A percentile compares a stretch with the other conserved stretches of the same genome.
Conservation (phyloP, 35 echinoderm and acorn worm species). For the Ptychodera flava region DNA sequence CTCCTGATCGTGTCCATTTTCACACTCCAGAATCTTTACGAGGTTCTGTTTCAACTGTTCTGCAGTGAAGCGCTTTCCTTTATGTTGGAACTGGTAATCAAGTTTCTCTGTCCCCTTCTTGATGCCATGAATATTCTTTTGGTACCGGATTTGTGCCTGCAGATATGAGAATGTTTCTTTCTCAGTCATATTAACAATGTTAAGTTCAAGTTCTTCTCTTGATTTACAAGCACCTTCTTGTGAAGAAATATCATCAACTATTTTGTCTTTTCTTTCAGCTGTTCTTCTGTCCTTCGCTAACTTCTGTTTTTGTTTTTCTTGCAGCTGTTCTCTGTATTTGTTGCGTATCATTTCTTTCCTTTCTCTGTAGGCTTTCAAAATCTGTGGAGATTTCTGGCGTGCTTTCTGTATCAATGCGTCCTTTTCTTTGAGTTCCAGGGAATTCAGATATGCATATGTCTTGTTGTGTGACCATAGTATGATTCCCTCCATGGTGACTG, state of each 20-base stretch:
- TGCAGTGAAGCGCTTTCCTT: not conserved
- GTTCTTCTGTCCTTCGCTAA: not conserved
- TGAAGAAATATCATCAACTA: not conserved
- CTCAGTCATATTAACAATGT: not conserved
- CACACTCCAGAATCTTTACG: not conserved
- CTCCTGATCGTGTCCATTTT: not conserved
- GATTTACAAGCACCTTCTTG: not conserved
- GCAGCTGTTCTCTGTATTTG: not conserved
- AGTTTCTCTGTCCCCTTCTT: not conserved
- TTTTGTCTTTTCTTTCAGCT: not conserved
- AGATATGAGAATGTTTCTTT: not conserved
- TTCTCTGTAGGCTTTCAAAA: conserved; percentile 11
- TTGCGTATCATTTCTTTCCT: not conserved
- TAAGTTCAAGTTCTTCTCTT: not conserved
- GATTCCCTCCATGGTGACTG: conserved; percentile 45
- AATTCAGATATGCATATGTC: conserved; percentile 36
- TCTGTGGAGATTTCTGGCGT: not conserved
- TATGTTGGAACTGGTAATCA: not conserved
- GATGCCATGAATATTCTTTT: not conserved
- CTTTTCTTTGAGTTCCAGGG: conserved; percentile 8
- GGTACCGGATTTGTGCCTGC: not conserved
- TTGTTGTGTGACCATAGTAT: conserved; percentile 54
- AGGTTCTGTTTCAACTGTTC: not conserved
- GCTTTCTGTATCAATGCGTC: conserved; percentile 21
- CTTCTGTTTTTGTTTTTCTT: not conserved